phyloP scores from a whole-genome alignment of 1,140 invertebrate species.

The Sminthurinus signatus region DNA sequence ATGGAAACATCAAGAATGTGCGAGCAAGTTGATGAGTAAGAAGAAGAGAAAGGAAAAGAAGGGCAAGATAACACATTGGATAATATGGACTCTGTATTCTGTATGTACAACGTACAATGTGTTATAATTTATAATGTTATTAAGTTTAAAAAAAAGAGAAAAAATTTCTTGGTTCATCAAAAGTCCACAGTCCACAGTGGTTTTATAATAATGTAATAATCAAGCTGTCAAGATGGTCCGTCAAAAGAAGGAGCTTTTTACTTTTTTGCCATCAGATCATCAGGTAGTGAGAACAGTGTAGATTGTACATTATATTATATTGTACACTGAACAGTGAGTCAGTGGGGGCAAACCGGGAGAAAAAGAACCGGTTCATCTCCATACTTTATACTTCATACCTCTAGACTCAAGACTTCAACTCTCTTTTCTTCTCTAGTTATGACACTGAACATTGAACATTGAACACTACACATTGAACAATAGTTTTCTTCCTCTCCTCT shows the following conservation, averaged over 20 bases:
- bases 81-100: too few relatives aligned
- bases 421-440: too few relatives aligned
- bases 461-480: constrained; percentile 28
- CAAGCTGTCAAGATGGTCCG: constrained; percentile 29
- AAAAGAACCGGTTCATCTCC: constrained; percentile 9
- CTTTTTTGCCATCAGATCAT: too few relatives aligned
- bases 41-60: background rate
- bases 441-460: too few relatives aligned
- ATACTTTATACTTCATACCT: too few relatives aligned
- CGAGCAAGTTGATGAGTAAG: background rate
- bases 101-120: too few relatives aligned
- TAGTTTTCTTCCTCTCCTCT: too few relatives aligned
- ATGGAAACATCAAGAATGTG: background rate
- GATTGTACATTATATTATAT: too few relatives aligned
- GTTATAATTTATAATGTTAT: too few relatives aligned
- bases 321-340: too few relatives aligned
- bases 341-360: constrained; percentile 30
- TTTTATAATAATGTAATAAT: constrained; percentile 27
- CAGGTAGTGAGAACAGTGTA: too few relatives aligned
- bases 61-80: background rate
- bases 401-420: too few relatives aligned
- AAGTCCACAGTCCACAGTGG: background rate
- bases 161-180: background rate
- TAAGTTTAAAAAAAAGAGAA: background rate
- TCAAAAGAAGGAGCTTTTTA: constrained; percentile 1